Base-by-base conservation (phyloP, 2,113 vertebrate species). In the Poicephalus gulielmi region DNA sequence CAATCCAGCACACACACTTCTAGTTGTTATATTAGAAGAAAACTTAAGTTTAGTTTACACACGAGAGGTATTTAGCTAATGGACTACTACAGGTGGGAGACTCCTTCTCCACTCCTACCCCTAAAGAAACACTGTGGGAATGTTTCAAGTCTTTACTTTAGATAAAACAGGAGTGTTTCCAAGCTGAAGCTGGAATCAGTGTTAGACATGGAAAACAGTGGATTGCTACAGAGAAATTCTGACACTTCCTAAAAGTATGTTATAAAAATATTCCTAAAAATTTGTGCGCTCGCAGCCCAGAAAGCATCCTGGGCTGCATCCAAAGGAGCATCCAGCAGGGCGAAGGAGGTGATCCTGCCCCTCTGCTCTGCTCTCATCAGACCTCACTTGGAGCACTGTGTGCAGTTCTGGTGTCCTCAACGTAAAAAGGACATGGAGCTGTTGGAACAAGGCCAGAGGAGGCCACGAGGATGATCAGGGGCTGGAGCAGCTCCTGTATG, bases 1-100 rank as follows among this genome's bases (percentile, higher is more conserved):
- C 50, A 59, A 8, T 0, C 27, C 10, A 81, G 59, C 49, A 43
- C 2, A 17, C 8, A 8, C 3, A 1, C 24, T 14, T 23, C 16
- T 10, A 44, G n/a, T 18, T 7, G 4, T 4, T 28, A 7, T 2
- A 25, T 28, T 7, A 57, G 47, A 62, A 75, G 70, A 90, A 76
- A 71, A 35, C 28, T 24, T 18, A 10, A 39, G 12, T 73, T 84
- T 5, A 62, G 43, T 28, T 3, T 3, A 1, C 20, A 47, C 24
- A 17, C 76, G n/a, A 33, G 52, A 66, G 30, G 8, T 41, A 17
- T n/a, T 37, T 55, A 20, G 14, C 9, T 70, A 57, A 52, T 0
- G 3, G 23, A 35, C 41, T 44, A 2, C 25, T 44, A 24, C 30
- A 73, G 33, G 39, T 6, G 28, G 30, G 11, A 88, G 31, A 31